These are phyloP conservation scores for Leguminivora glycinivorella DNA, from an alignment of 1,140 invertebrate genomes.

Conservation along the genomic window DNA sequence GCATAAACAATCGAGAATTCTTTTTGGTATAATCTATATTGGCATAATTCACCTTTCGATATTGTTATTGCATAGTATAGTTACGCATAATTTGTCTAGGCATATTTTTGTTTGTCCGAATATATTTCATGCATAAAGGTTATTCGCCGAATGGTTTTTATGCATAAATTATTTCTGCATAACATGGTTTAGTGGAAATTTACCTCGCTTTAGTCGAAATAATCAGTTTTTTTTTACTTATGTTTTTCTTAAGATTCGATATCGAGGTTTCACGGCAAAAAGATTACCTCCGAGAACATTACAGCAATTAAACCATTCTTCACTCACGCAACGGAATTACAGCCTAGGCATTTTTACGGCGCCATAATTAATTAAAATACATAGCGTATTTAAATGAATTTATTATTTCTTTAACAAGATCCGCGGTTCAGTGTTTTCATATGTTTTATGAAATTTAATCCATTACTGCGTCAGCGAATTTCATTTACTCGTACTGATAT, in stretches of 20 bases:
- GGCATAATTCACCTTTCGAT: too few relatives aligned
- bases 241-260: not conserved
- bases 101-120: too few relatives aligned
- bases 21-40: too few relatives aligned
- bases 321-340: not conserved
- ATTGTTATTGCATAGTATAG: too few relatives aligned
- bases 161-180: too few relatives aligned
- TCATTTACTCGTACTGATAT: not conserved
- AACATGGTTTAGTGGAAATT: too few relatives aligned
- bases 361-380: constrained; percentile 18
- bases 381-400: constrained; percentile 11
- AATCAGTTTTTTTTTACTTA: too few relatives aligned
- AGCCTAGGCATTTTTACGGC: not conserved
- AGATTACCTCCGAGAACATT: not conserved
- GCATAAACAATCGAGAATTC: too few relatives aligned
- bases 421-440: not conserved
- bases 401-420: not conserved
- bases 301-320: not conserved
- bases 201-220: too few relatives aligned
- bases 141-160: too few relatives aligned
- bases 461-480: not conserved
- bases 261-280: not conserved
- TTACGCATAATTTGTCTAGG: too few relatives aligned
- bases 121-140: too few relatives aligned
- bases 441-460: not conserved